Evolutionary conservation across 2,888 invertebrate genomes (phyloP), one percentile per base, ranked within the genome.

Genomic region (Leptinotarsa tumamoca): DNA sequence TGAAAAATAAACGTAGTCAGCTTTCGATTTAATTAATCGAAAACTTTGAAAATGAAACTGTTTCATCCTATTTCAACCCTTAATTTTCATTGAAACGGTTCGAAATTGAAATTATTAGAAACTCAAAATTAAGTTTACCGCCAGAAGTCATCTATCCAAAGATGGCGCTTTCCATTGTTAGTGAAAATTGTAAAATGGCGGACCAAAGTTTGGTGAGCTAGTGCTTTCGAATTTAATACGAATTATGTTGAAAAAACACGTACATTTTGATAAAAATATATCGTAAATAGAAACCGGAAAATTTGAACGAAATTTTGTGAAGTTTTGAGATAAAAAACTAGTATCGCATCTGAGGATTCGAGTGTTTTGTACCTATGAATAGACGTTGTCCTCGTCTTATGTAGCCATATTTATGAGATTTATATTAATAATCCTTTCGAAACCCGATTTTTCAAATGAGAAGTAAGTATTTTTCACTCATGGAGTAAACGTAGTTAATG

Each of bases 151-250:
- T 74, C 50, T 86, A 86, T 86, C 87, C 87, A 87, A 90, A 93
- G 92, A 92, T 92, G 92, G 91, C 92, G 91, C 90, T 84, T 84
- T 88, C 87, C 90, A 91, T 92, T 92, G 91, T 92, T 92, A 91
- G 90, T 89, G 89, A 89, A 89, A 89, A 89, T 88, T 89, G 90
- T 91, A 91, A 91, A 90, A 92, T 92, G 92, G 92, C 92, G 91
- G 90, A 90, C 89, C 89, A 89, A 91, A 91, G 91, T 92, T 92
- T 92, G 91, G 91, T 91, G 91, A 76, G 79, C 78, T 76, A 91
- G 91, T 90, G 90, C 90, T 86, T 85, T 86, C 83, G 82, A 84
- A 86, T 85, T 84, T 84, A 54, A 83, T 75, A 81, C 79, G 82
- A 83, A 81, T 82, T 84, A 84, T 82, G 68, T 76, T 76, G 71